Evolutionary conservation across 2,113 vertebrate genomes (phyloP), one percentile per base, ranked within the genome.

Genomic region (Tylochromis polylepis): DNA sequence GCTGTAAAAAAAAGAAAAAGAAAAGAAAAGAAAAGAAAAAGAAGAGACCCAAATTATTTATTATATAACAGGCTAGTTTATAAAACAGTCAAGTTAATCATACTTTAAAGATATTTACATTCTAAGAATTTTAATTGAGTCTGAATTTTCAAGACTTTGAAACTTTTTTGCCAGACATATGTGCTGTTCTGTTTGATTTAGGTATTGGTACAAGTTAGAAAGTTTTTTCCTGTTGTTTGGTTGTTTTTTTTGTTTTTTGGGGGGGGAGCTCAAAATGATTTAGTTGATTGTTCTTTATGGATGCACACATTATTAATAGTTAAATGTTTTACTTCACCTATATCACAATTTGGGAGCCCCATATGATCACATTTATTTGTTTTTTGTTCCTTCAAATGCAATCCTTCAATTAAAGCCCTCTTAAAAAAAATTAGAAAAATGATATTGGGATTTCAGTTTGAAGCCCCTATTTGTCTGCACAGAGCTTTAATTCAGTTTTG

Each of bases 341-440:
- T 7, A 11, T 3, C 34, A 24, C 38, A 57, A 36, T 49, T 82
- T 41, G 20, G 14, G 34, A 70, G 77, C 57, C 58, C 85, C 46
- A 53, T 62, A 80, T 87, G 65, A 49, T 88, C 56, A 8, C 20
- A 16, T 87, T 87, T 91, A 67, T 62, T 80, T 70, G 67, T 1
- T 12, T 88, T 62, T 79, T 59, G 31, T 78, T 82, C 55, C 80
- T 84, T 83, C 77, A 67, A 38, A 22, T 22, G n/a, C 60, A 38
- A 67, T 20, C 34, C 34, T 38, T 67, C 60, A 67, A 67, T 67
- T 38, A 67, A 38, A 67, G 14, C 60, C 22, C 60, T 67, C 60
- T 67, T 38, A 38, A 65, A 67, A 34, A 8, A 38, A 38, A 67
- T 67, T 38, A 83, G 56, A 55, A 86, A 29, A 2, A 29, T 58